phyloP scores from a whole-genome alignment of 1,140 invertebrate species.

The Pseudomyrmex concolor region DNA sequence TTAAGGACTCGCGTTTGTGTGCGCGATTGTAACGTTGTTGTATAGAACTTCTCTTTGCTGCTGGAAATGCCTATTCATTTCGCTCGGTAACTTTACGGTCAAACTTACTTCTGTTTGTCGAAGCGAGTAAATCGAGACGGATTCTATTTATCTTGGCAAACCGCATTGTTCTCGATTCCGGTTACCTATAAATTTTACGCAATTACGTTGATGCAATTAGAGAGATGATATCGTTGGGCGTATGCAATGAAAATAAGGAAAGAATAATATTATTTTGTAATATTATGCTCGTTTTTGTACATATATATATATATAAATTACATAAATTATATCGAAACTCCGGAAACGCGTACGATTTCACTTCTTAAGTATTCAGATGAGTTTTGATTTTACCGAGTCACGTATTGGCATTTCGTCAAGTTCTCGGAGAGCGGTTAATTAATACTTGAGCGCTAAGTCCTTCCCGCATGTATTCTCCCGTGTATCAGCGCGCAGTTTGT shows the following conservation, averaged over 20 bases:
- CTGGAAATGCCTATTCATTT: conserved; percentile 45
- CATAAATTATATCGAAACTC: no score
- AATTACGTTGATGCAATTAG: conserved; percentile 35
- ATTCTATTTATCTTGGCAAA: conserved; percentile 43
- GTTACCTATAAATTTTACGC: conserved; percentile 33
- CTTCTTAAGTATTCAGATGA: neutral
- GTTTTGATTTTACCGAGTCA: neutral
- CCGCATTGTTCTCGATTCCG: conserved; percentile 5
- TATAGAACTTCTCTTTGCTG: neutral
- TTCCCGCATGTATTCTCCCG: neutral
- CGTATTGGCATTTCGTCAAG: neutral
- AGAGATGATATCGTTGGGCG: neutral
- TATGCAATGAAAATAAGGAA: no score
- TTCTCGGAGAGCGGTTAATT: conserved; percentile 14
- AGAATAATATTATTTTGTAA: neutral
- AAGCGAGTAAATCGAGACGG: conserved; percentile 39
- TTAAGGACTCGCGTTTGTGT: no score
- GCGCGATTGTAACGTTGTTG: no score
- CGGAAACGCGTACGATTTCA: no score
- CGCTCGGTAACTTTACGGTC: neutral
- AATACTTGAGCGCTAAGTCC: conserved; percentile 9
- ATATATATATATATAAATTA: no score
- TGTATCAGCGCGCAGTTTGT: conserved; percentile 36
- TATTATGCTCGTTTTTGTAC: neutral
- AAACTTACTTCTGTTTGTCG: conserved; percentile 20